These are phyloP conservation scores for Pluvianellus socialis DNA, from an alignment of 2,113 vertebrate genomes.

Conservation along the genomic window DNA sequence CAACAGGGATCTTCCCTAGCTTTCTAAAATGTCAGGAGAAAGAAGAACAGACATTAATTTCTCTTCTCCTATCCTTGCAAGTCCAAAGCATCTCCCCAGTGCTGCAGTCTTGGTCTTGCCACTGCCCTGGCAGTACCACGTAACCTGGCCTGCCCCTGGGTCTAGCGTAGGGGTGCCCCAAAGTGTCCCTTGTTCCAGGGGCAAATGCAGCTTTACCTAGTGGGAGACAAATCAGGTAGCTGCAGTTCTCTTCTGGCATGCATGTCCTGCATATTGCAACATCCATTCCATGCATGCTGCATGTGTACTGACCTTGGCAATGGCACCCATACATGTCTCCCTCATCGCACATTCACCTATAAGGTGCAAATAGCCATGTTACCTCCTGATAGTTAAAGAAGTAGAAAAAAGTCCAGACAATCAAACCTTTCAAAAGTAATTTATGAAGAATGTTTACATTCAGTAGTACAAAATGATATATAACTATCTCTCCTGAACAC, in stretches of 20 bases:
- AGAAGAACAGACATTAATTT: not conserved
- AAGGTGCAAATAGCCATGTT: not conserved
- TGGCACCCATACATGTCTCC: not conserved
- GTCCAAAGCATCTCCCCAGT: not conserved
- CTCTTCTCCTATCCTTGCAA: not conserved
- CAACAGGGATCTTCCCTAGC: not conserved
- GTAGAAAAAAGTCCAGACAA: not conserved
- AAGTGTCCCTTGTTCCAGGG: not conserved
- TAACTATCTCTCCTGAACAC: not conserved
- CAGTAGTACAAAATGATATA: constrained; percentile 3
- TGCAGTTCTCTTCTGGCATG: not conserved
- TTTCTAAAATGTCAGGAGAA: not conserved
- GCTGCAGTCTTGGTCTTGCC: not conserved
- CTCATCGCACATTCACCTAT: not conserved
- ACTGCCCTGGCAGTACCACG: not conserved
- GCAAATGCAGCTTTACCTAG: not conserved
- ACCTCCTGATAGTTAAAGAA: not conserved
- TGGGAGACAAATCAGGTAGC: not conserved
- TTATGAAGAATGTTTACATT: constrained; percentile 39
- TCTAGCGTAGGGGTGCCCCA: not conserved
- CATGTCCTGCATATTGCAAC: not conserved
- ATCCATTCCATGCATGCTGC: rapidly evolving
- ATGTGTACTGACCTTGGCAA: rapidly evolving
- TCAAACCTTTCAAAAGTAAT: not conserved
- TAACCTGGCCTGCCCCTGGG: not conserved